Conservation (phyloP, 2,888 invertebrate genomes). For the Dasypolia templi region DNA sequence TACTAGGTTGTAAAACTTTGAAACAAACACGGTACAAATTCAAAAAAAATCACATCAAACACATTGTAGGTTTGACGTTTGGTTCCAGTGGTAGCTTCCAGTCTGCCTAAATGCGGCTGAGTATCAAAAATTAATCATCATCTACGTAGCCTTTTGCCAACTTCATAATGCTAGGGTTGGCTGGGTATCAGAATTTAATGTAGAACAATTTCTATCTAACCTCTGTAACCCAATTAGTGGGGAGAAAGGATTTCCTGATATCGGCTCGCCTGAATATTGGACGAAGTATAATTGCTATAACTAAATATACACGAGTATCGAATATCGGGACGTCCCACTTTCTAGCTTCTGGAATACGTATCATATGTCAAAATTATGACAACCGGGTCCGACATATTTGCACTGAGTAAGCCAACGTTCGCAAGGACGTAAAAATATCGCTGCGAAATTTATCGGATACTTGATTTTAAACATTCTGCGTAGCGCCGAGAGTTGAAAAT, state of each 20-base stretch:
- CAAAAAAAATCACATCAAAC: too few species aligned
- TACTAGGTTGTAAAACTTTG: too few species aligned
- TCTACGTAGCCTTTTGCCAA: too few species aligned
- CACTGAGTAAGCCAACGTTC: background rate
- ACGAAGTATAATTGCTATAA: constrained; percentile 1
- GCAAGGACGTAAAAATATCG: too few species aligned
- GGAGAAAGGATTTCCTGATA: constrained; percentile 4
- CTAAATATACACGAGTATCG: background rate
- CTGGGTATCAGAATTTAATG: background rate
- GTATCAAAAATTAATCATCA: too few species aligned
- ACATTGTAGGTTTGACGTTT: too few species aligned
- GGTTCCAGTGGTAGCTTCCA: too few species aligned
- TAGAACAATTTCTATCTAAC: background rate
- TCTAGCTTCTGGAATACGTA: constrained; percentile 1
- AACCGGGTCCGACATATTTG: background rate
- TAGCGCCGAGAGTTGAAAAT: too few species aligned
- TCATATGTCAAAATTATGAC: background rate
- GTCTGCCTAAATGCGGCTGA: background rate
- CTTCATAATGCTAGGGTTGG: too few species aligned
- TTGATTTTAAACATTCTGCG: too few species aligned
- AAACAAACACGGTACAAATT: too few species aligned
- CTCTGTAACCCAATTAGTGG: constrained; percentile 21
- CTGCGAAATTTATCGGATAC: too few species aligned
- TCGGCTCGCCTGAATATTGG: background rate
- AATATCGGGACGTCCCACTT: constrained; percentile 20